These are phyloP conservation scores for Sebastes flavidus DNA, from an alignment of 2,797 vertebrate species.

Conservation along the genomic window DNA sequence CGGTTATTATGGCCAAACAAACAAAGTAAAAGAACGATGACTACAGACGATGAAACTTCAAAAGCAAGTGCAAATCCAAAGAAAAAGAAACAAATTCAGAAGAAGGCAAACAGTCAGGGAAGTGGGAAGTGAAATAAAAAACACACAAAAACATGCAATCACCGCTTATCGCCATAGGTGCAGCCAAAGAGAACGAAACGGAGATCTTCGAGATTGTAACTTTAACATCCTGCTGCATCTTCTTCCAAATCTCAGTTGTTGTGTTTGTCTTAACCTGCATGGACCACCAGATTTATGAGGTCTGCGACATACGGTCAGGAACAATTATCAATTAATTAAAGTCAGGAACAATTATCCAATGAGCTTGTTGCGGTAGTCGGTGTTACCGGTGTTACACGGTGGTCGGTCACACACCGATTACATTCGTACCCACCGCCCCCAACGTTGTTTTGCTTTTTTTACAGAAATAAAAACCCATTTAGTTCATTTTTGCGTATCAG, in stretches of 20 bases:
- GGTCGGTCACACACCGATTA: too few relatives aligned
- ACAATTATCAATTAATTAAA: too few relatives aligned
- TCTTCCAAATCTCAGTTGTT: neutral
- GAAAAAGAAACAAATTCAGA: too few relatives aligned
- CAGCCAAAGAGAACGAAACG: neutral
- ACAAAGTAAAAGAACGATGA: neutral
- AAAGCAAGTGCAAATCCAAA: neutral
- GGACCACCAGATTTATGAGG: neutral
- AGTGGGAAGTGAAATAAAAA: rapidly evolving
- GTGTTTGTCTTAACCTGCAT: neutral
- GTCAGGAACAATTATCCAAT: too few relatives aligned
- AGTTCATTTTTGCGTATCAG: too few relatives aligned
- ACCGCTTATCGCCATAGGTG: neutral
- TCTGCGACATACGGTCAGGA: neutral
- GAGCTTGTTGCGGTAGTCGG: too few relatives aligned
- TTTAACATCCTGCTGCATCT: neutral
- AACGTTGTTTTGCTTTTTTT: neutral
- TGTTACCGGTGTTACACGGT: too few relatives aligned
- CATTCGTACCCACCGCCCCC: too few relatives aligned
- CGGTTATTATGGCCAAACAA: neutral
- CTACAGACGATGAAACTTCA: neutral
- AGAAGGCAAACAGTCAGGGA: neutral
- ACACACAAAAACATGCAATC: neutral
- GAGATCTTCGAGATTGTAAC: neutral
- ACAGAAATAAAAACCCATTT: too few relatives aligned